Conservation (phyloP, 2,113 vertebrate species). For the Hippocampus barbouri region DNA sequence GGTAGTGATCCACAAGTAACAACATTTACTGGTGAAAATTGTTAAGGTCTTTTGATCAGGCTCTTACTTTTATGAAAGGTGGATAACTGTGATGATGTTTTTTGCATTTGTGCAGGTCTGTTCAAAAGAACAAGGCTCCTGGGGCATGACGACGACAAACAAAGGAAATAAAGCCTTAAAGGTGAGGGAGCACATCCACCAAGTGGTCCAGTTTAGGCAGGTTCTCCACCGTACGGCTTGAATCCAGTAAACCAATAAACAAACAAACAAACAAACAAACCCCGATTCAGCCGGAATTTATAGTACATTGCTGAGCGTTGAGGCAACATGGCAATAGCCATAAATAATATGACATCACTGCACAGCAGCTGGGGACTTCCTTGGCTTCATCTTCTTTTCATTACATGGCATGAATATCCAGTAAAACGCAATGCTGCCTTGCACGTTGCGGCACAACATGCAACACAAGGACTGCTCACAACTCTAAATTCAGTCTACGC, state of each 20-base stretch:
- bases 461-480: too few species aligned
- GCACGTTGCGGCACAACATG: too few species aligned
- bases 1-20: slow-evolving; percentile 14
- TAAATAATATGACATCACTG: not conserved
- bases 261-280: too few species aligned
- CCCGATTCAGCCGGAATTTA: not conserved
- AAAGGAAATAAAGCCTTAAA: slow-evolving; percentile 82
- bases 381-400: too few species aligned
- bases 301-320: not conserved
- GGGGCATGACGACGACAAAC: slow-evolving; percentile 82
- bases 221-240: not conserved
- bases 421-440: too few species aligned
- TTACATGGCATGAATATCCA: too few species aligned
- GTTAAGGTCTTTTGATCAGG: not conserved
- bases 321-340: not conserved
- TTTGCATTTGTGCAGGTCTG: slow-evolving; percentile 60
- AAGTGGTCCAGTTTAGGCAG: not conserved
- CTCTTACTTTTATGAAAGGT: not conserved
- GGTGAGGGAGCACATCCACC: slow-evolving; percentile 48
- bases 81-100: not conserved
- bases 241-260: not conserved
- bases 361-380: not conserved
- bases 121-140: slow-evolving; percentile 66
- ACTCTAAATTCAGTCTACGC: too few species aligned
- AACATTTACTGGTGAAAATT: not conserved